Base-by-base conservation (phyloP, 1,140 invertebrate genomes). In the Campoletis sonorensis region DNA sequence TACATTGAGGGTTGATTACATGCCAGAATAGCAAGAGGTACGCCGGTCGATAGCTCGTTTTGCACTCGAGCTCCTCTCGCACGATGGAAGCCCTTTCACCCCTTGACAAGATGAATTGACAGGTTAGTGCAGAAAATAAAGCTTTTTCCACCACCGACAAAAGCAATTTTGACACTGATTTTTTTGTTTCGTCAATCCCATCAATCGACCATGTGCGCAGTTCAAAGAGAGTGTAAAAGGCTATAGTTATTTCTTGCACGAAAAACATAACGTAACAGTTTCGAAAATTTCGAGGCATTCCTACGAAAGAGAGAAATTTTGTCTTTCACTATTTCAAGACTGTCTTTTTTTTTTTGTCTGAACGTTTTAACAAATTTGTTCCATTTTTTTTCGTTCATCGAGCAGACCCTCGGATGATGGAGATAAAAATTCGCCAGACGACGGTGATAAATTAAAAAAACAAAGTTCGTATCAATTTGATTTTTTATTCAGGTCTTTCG, bases 1-100 rank as follows among this genome's bases (percentile, higher is more conserved):
- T 13, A 85, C 89, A 10, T 92, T 70, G 78, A 64, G 8, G 11
- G 23, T 64, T 5, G 92, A 87, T 85, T 94, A 94, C 27, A 94
- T 91, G 0, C 91, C 88, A 4, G 87, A 82, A 0, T 93, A n/a
- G 49, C 70, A 27, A 78, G 54, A 45, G 61, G 21, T 23, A 64
- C 21, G 27, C 27, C 37, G 51, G 54, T 78, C 76, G 76, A 78
- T 78, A 61, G 76, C 54, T 58, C 27, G 61, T 78, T 61, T 78
- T 64, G 54, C 30, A 45, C 54, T 78, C 26, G 76, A 78, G 76
- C 30, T 78, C 37, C 26, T 37, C 16, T 64, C 76, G n/a, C 10
- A 64, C 76, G 54, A 21, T 37, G 27, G 21, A 21, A 16, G 61
- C 61, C 49, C n/a, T 78, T 78, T 45, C 54, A 40, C 54, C 37